Evolutionary conservation across 2,113 vertebrate genomes (phyloP), one percentile per base, ranked within the genome.

Genomic region (Haplochromis burtoni): DNA sequence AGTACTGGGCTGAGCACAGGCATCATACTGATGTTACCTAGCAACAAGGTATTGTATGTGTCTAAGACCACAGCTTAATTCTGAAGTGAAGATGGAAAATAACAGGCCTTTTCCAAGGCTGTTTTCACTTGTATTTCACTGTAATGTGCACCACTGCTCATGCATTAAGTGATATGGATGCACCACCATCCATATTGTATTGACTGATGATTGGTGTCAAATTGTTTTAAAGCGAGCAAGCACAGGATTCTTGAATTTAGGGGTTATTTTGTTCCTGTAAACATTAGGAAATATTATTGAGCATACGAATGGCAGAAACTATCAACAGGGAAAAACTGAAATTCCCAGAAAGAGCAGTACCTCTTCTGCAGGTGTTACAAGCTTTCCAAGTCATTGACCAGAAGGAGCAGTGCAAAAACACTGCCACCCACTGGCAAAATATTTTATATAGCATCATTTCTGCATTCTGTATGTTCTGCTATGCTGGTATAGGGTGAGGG

Each of bases 1-100:
- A 88, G 55, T 81, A 81, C 26, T 85, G 80, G 63, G 76, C 54
- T 71, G 85, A n/a, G 88, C 86, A 76, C 86, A 86, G 87, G 82
- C 87, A 87, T 94, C 91, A 59, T 66, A 55, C 82, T 86, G 84
- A 95, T 92, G 96, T 96, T 95, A 93, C 96, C 95, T 96, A 96
- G 96, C 96, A 97, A 96, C 96, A 94, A 92, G 94, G 85, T 93
- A 93, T 89, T 92, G 86, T 93, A 92, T 84, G 81, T 85, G 63
- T 85, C 83, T 85, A 49, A 91, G 55, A 82, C 90, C 80, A 82
- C 80, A 83, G 54, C 29, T 87, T 81, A 89, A 80, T 71, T 86
- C 49, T 76, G 16, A 85, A 87, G 59, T 78, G 71, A 84, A 83
- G 80, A 90, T 17, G 24, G 81, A 86, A 91, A 88, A 88, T 73